Evolutionary conservation across 2,888 invertebrate genomes (phyloP).

Genomic region (Asteroscopus sphinx): DNA sequence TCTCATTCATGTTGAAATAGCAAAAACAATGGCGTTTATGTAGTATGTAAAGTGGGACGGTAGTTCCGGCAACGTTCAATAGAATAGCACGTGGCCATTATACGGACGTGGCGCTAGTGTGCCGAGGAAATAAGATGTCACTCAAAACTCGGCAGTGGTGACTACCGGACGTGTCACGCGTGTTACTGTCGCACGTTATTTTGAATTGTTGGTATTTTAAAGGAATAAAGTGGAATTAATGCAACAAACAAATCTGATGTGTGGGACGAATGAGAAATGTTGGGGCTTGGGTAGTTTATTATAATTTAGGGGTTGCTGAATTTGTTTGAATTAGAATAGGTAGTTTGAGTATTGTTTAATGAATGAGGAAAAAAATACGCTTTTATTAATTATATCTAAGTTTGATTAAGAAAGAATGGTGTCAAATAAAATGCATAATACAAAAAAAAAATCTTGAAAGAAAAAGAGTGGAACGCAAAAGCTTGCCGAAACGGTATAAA

Average conservation of each 20-base stretch:
- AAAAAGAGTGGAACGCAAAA: too few species aligned
- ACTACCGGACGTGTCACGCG: conserved; percentile 71
- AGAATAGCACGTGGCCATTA: conserved; percentile 59
- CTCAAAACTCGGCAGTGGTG: conserved; percentile 71
- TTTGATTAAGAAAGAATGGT: too few species aligned
- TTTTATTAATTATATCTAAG: too few species aligned
- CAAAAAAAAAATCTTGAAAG: too few species aligned
- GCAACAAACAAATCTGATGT: background rate
- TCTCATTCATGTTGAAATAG: conserved; percentile 37
- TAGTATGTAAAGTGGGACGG: conserved; percentile 65
- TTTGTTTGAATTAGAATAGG: background rate
- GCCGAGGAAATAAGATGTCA: conserved; percentile 84
- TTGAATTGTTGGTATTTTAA: conserved; percentile 53
- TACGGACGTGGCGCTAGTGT: conserved; percentile 62
- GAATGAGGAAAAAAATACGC: too few species aligned
- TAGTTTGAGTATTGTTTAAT: too few species aligned
- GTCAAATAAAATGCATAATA: too few species aligned
- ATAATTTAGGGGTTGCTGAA: background rate
- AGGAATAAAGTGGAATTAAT: conserved; percentile 25
- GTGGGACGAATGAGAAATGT: conserved; percentile 12
- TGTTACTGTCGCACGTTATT: conserved; percentile 47
- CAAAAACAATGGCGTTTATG: conserved; percentile 47
- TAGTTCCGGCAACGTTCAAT: conserved; percentile 69
- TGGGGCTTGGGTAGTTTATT: background rate
- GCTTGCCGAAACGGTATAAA: too few species aligned